Base-by-base conservation (phyloP, 2,888 invertebrate species). In the Heliconius ethilla region DNA sequence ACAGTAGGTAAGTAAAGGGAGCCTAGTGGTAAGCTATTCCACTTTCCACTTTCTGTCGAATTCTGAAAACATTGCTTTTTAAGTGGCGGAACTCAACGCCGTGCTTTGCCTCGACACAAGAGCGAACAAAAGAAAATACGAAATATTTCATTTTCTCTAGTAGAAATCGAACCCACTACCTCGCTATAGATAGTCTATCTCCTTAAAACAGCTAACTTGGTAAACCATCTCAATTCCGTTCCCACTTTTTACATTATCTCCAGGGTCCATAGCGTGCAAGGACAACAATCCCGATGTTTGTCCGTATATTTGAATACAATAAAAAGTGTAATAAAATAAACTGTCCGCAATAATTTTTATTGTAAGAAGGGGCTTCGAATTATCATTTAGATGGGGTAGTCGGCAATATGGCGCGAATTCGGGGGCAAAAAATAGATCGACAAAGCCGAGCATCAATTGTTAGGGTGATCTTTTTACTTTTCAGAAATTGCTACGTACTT, bases 281-380 rank as follows among this genome's bases (percentile, higher is more conserved):
- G 81, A 80, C 78, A 77, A 63, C 77, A 82, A 83, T 75, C 70
- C 76, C 75, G 81, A 81, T 75, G 63, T 82, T 69, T 83, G 80
- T 82, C 86, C 86, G 86, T 88, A 87, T 89, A 90, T 90, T 91
- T 89, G 90, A 90, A 89, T 89, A 91, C 93, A 93, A 93, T 93
- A 92, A 90, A 89, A 91, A 91, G 86, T 90, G 92, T 92, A 94
- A 94, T 94, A 93, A 94, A 93, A 93, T 93, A 93, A 94, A 94
- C 92, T 90, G 91, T 88, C 89, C 91, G 88, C 93, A 93, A 94
- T 94, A 93, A 93, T 94, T 94, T 94, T 93, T 93, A 94, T 94
- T 92, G 92, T 92, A 92, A 92, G 90, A 87, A 90, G 92, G 90
- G 88, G 89, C 89, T 90, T 87, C 88, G 91, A 91, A 94, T 94